Evolutionary conservation across 2,888 invertebrate species (phyloP), one percentile per base, ranked within the genome.

Genomic region (Endomychus coccineus): DNA sequence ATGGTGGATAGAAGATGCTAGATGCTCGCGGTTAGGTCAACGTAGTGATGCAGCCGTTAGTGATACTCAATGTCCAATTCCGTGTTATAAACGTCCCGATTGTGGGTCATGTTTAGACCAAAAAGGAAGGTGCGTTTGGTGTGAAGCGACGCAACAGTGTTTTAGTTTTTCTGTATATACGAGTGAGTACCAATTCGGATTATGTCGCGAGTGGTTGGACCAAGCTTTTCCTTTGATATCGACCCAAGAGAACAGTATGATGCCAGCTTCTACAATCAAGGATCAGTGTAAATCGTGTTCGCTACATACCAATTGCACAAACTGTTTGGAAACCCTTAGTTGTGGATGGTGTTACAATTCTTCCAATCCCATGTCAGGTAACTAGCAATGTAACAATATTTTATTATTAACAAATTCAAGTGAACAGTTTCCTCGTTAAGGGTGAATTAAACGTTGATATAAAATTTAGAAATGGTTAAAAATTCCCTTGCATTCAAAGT

Each of bases 161-260:
- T 91, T 95, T 61, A 86, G 90, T 46, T 94, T 95, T 65, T 86
- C 90, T n/a, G 88, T 92, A 1, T 94, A 94, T 65, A 91, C 91
- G 4, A 89, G 90, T 48, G 87, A 90, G 57, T 92, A 89, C 66
- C 88, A 91, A 59, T 92, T 90, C 65, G 95, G 94, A 0, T 73
- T 88, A 56, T 95, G 94, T 56, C 77, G 88, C 22, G 89, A 90
- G 61, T 94, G 94, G 94, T 75, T 91, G 40, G 94, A 94, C 64
- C 84, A 85, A 54, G 78, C 80, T 1, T 76, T 77, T 25, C 66
- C 71, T 2, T 64, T 72, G 28, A 55, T 63, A 3, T 54, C 61
- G 3, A 49, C 58, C 2, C 56, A 61, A 36, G 64, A 66, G 42
- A 59, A 60, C 27, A 55, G 55, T 34, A 50, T 62, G 28, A 35